Conservation (phyloP, 2,113 vertebrate genomes). For the Mobula birostris region DNA sequence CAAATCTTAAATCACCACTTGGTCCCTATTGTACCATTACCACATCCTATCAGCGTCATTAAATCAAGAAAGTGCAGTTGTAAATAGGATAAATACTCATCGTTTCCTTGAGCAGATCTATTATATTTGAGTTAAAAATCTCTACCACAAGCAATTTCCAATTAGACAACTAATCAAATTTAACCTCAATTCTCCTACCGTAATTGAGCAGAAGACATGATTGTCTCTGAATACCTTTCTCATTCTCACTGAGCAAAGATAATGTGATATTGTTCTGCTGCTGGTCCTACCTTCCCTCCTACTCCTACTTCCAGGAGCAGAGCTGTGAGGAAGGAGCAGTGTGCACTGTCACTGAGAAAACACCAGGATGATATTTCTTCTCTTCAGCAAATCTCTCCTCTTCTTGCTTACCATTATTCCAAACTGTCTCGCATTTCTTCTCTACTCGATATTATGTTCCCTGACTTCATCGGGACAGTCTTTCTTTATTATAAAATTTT, state of each 20-base stretch:
- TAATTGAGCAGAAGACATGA: not conserved
- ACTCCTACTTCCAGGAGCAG: not conserved
- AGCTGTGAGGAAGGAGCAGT: not conserved
- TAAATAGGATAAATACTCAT: not conserved
- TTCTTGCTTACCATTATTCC: too few species aligned
- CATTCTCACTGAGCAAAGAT: not conserved
- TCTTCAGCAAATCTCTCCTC: too few species aligned
- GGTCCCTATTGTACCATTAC: too few species aligned
- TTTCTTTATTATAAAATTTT: too few species aligned
- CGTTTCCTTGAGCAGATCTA: not conserved
- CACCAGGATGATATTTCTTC: not conserved
- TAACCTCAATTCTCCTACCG: not conserved
- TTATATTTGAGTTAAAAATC: not conserved
- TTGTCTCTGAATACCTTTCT: not conserved
- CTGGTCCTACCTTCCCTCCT: not conserved
- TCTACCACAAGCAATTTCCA: not conserved
- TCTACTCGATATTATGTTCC: too few species aligned
- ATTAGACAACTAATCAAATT: not conserved
- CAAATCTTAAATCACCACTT: not conserved
- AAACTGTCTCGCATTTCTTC: too few species aligned
- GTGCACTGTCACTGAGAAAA: not conserved
- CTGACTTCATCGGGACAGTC: too few species aligned
- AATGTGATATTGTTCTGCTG: not conserved
- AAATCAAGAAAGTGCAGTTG: not conserved
- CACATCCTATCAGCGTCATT: not conserved